A percentile compares a stretch with the other conserved stretches of the same genome.
These are phyloP conservation scores for Huso huso DNA, from an alignment of 2,797 vertebrate species.

Conservation along the genomic window DNA sequence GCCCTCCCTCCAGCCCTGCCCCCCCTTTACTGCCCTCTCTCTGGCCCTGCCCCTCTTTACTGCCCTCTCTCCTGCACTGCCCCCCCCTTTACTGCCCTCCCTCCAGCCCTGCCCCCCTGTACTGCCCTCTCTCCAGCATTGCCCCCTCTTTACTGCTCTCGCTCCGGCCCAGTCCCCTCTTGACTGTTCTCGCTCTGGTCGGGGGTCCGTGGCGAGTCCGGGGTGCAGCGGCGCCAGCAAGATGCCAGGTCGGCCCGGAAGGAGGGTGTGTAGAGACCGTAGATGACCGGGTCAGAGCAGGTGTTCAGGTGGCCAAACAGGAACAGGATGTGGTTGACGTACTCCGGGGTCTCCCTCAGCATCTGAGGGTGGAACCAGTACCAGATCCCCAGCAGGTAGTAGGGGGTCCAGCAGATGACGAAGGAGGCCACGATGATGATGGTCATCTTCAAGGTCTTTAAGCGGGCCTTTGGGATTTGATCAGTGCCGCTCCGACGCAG, in stretches of 20 bases:
- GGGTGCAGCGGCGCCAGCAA: constrained; percentile 42
- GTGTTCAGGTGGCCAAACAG: constrained; percentile 80
- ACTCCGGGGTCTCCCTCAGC: constrained; percentile 68
- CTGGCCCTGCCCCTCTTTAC: too few species aligned
- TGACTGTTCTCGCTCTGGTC: constrained; percentile 10
- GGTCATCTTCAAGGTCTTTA: constrained; percentile 86
- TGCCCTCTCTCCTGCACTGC: too few species aligned
- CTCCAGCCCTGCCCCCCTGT: too few species aligned
- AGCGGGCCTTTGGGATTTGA: constrained; percentile 73
- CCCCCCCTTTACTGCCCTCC: neutral
- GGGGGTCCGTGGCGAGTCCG: constrained; percentile 19
- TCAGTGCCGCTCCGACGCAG: constrained; percentile 60
- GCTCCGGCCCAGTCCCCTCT: too few species aligned
- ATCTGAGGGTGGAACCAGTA: constrained; percentile 82
- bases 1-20: too few species aligned
- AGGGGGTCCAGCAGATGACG: constrained; percentile 80
- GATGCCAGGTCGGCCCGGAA: constrained; percentile 68
- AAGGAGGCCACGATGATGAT: constrained; percentile 77
- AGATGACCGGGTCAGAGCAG: constrained; percentile 77
- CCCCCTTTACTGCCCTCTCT: too few species aligned
- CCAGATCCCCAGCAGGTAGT: constrained; percentile 82
- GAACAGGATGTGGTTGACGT: constrained; percentile 72
- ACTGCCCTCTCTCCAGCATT: too few species aligned
- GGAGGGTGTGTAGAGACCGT: constrained; percentile 78
- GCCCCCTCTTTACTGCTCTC: too few species aligned